A percentile compares a stretch with the other conserved stretches of the same genome.
These are phyloP conservation scores for Quadroppia sp. DNA, from an alignment of 2,888 invertebrate genomes.

Conservation along the genomic window DNA sequence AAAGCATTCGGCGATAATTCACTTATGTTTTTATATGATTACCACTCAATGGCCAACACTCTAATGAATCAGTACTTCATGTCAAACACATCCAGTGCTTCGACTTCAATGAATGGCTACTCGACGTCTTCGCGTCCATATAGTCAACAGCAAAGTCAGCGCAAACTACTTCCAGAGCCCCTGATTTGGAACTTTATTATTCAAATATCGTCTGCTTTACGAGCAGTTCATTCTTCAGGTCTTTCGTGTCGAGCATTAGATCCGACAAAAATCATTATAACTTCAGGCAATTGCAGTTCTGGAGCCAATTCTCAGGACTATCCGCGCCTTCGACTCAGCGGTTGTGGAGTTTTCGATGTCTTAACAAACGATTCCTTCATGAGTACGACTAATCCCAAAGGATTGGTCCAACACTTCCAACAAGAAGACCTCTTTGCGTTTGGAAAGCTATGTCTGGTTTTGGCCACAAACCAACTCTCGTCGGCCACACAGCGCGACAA, in stretches of 20 bases:
- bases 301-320: slow-evolving; percentile 43
- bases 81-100: neutral
- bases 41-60: slow-evolving; percentile 84
- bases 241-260: slow-evolving; percentile 78
- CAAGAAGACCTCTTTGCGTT: slow-evolving; percentile 88
- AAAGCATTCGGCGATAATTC: slow-evolving; percentile 95
- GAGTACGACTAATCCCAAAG: slow-evolving; percentile 54
- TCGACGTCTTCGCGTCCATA: slow-evolving; percentile 74
- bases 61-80: slow-evolving; percentile 58
- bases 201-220: slow-evolving; percentile 86
- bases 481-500: slow-evolving; percentile 82
- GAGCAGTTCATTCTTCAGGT: slow-evolving; percentile 77
- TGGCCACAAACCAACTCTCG: slow-evolving; percentile 81
- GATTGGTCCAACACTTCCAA: slow-evolving; percentile 54
- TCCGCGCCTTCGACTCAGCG: slow-evolving; percentile 70
- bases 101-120: slow-evolving; percentile 57
- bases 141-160: slow-evolving; percentile 66
- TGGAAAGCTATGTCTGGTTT: slow-evolving; percentile 81
- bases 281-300: slow-evolving; percentile 49
- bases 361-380: slow-evolving; percentile 59
- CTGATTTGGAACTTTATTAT: slow-evolving; percentile 93
- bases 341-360: slow-evolving; percentile 74
- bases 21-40: slow-evolving; percentile 92
- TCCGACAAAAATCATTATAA: slow-evolving; percentile 82
- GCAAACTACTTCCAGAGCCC: slow-evolving; percentile 71